Evolutionary conservation across 92 coral and sea anemone genomes (phyloP), one percentile per base, ranked within the genome.

Genomic region (Paramuricea clavata): DNA sequence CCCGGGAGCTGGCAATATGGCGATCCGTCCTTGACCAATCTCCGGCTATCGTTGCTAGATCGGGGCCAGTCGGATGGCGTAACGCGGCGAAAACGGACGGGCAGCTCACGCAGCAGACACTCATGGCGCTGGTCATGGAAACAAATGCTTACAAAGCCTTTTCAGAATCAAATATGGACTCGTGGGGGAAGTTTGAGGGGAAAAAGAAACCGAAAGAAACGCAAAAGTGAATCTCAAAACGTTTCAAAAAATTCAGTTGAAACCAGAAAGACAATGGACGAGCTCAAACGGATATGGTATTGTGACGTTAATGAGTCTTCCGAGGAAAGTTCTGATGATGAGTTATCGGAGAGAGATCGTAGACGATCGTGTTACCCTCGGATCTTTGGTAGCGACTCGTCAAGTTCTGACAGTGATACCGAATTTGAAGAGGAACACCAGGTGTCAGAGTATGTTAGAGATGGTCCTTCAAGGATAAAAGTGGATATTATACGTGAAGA

Each of bases 91-190:
- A 65, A 65, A 65, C 72, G 72, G 22, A 65, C 54, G 54, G 67
- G 34, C 7, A 79, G 50, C 71, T 79, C 64, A 61, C 72, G 84
- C 13, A 16, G 33, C 33, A 17, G 79, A 73, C 64, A 59, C 36
- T 79, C 84, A 15, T 79, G 84, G 84, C 28, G 84, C 6, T 57
- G 73, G 71, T 79, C 84, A 10, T 79, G 72, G 84, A 79, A 61
- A 34, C 64, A 79, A 36, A 41, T 79, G 33, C 49, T 79, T 16
- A 59, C 73, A 22, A 59, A 60, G 34, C 52, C 84, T 10, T 79
- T 79, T 60, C 71, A 79, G 27, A 36, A 61, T 39, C 73, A 30
- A 42, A 60, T 9, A 22, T 41, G 60, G 59, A 9, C 60, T 43
- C 82, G 82, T 11, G 67, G 43, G 15, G 69, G 83, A 57, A 25